These are phyloP conservation scores for Psilopogon haemacephalus DNA, from an alignment of 2,113 vertebrate genomes.

Conservation along the genomic window DNA sequence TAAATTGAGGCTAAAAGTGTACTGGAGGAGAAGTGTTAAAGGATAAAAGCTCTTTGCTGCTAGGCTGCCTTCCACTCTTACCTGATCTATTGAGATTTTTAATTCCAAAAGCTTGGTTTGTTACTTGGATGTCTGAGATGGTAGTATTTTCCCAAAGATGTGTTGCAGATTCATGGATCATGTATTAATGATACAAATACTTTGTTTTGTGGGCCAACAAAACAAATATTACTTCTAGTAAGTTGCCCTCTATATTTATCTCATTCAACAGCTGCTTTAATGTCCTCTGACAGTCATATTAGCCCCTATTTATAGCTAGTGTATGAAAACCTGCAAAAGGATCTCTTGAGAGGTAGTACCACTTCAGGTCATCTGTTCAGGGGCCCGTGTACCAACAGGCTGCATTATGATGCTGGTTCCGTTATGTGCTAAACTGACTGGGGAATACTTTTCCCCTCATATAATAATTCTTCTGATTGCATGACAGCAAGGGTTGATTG, in stretches of 20 bases:
- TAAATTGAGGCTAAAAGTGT: background rate
- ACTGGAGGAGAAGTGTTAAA: background rate
- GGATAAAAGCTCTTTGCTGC: background rate
- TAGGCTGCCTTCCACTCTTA: background rate
- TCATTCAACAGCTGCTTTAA: background rate
- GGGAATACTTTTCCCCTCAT: background rate
- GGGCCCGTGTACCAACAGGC: background rate
- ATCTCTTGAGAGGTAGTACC: background rate
- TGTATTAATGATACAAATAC: background rate
- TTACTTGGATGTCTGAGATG: background rate
- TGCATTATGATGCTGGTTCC: background rate
- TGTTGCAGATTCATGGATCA: background rate
- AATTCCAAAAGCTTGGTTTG: background rate
- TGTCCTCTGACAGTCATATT: background rate
- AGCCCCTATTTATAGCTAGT: background rate
- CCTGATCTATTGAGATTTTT: background rate
- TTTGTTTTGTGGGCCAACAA: background rate
- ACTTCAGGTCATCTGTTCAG: background rate
- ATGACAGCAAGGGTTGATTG: background rate
- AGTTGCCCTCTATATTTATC: background rate
- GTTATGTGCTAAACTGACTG: background rate
- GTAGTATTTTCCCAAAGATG: background rate
- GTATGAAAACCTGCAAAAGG: background rate
- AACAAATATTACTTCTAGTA: background rate
- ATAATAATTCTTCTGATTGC: background rate